Base-by-base conservation (phyloP, 2,797 vertebrate genomes). In the Craterocephalus amniculus region DNA sequence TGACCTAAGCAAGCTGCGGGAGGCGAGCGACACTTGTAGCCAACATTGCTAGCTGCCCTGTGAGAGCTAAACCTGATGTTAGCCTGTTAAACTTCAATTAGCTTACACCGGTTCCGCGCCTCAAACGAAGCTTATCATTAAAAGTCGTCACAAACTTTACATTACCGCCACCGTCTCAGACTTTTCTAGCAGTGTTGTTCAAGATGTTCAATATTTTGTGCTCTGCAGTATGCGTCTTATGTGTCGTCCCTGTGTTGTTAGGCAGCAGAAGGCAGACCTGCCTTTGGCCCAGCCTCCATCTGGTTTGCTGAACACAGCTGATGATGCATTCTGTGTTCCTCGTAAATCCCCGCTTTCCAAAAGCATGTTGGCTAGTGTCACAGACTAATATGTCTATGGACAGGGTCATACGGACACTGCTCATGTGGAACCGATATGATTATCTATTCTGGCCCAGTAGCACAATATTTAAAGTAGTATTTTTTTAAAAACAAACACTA, bases 201-300 rank as follows among this genome's bases (percentile, higher is more conserved):
- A 1, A 0, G 24, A 13, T 1, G 54, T 34, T 59, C 69, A 12
- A 59, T 2, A 67, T 34, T 40, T 14, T 16, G 60, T 12, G 48
- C 57, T 52, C 22, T n/a, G 45, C 49, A 6, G 35, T 32, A 2
- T 26, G 34, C 49, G 32, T 27, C 24, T 63, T 26, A 26, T 13
- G 63, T 38, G 18, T 35, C 22, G 22, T 32, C 61, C 16, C 61
- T 13, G 65, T 72, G 71, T 76, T 75, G 70, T 74, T 20, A 26
- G 56, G 57, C 58, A 58, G 65, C 76, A 80, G 78, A 66, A 57
- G 72, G 36, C 60, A 66, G 67, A 63, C 3, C 64, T 40, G 65
- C 58, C 51, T 55, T 40, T 13, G 18, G 71, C 31, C 74, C 87
- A 67, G 66, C 84, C 76, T 83, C 84, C 87, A 79, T 85, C 83